phyloP scores from a whole-genome alignment of 2,797 vertebrate species.

The Alosa sapidissima region DNA sequence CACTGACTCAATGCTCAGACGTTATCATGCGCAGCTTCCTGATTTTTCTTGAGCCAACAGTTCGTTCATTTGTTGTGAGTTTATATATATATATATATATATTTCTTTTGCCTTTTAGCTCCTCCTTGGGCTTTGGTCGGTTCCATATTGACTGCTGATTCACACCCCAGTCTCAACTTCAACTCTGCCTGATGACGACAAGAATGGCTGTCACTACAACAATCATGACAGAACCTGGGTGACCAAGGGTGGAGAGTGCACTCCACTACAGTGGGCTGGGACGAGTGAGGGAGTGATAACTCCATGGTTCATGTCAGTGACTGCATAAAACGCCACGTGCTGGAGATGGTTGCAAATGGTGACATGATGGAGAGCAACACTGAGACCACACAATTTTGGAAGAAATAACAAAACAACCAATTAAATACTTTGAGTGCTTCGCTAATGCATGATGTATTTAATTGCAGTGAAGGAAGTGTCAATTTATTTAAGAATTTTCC shows the following conservation, averaged over 20 bases:
- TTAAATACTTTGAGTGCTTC: not conserved
- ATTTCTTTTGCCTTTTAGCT: conserved; percentile 53
- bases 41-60: conserved; percentile 7
- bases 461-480: conserved; percentile 17
- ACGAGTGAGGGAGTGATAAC: conserved; percentile 36
- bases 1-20: not conserved
- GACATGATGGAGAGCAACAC: conserved; percentile 13
- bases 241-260: conserved; percentile 53
- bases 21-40: conserved; percentile 12
- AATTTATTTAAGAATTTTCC: not conserved
- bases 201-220: conserved; percentile 81
- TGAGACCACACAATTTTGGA: conserved; percentile 23
- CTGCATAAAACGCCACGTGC: not conserved
- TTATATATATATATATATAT: not conserved
- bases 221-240: conserved; percentile 62
- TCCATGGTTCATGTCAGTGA: conserved; percentile 49
- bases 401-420: too few relatives aligned
- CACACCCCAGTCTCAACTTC: conserved; percentile 82
- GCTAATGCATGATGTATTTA: conserved; percentile 36
- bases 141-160: conserved; percentile 69
- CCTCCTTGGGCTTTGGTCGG: conserved; percentile 65
- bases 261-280: conserved; percentile 56
- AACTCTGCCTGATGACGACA: conserved; percentile 84
- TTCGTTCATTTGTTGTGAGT: not conserved
- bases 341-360: conserved; percentile 27